These are phyloP conservation scores for Hippocampus zosterae DNA, from an alignment of 2,113 vertebrate genomes.

Conservation along the genomic window DNA sequence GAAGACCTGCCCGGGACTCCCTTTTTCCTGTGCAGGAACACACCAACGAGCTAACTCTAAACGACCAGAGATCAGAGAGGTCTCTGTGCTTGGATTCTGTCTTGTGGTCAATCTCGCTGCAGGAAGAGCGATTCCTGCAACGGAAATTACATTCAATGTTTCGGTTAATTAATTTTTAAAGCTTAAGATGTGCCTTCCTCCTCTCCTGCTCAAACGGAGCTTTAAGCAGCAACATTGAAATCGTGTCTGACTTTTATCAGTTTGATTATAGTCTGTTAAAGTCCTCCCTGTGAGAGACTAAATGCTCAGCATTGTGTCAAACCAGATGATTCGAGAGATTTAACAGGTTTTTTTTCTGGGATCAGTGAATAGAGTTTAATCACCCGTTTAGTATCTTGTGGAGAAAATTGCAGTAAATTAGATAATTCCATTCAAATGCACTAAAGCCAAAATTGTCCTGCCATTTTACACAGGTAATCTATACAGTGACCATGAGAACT, in stretches of 20 bases:
- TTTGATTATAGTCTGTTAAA: conserved; percentile 34
- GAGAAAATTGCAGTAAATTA: conserved; percentile 6
- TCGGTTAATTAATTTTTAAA: conserved; percentile 58
- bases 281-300: conserved; percentile 16
- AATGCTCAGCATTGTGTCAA: conserved; percentile 29
- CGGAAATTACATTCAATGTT: conserved; percentile 60
- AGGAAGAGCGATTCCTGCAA: conserved; percentile 18
- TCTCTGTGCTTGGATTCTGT: conserved; percentile 41
- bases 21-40: conserved; percentile 42
- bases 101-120: conserved; percentile 36
- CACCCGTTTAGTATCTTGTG: neutral
- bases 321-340: conserved; percentile 23
- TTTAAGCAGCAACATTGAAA: conserved; percentile 32
- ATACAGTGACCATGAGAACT: conserved; percentile 8
- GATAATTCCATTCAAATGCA: conserved; percentile 11
- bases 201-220: conserved; percentile 19
- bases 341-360: conserved; percentile 11
- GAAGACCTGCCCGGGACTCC: conserved; percentile 58
- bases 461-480: conserved; percentile 3
- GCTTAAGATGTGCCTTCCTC: conserved; percentile 24
- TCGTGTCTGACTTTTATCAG: conserved; percentile 43
- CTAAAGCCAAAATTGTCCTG: conserved; percentile 22
- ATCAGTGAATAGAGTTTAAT: conserved; percentile 15
- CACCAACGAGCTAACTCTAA: conserved; percentile 42
- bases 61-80: conserved; percentile 40